Conservation (phyloP, 2,888 invertebrate genomes). For the Zelleria hepariella region DNA sequence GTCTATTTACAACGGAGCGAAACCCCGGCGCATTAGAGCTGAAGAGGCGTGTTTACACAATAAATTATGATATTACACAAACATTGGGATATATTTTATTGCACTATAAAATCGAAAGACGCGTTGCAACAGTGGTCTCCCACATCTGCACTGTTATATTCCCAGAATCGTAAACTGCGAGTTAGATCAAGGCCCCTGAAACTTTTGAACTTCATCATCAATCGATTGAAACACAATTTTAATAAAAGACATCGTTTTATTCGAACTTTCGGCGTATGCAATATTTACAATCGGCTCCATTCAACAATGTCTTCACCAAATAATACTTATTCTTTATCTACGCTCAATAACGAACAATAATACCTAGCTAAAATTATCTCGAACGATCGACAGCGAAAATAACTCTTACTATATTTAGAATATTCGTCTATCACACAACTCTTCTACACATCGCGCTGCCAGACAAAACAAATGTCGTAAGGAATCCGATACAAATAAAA, state of each 20-base stretch:
- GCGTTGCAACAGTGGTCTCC: slow-evolving; percentile 28
- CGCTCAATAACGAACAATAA: too few relatives aligned
- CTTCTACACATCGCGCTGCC: not conserved
- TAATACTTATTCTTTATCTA: not conserved
- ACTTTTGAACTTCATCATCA: not conserved
- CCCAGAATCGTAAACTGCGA: slow-evolving; percentile 1
- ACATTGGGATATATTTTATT: slow-evolving; percentile 62
- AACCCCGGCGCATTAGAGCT: slow-evolving; percentile 20
- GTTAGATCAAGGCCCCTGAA: not conserved
- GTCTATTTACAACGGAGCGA: slow-evolving; percentile 1
- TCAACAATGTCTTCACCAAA: not conserved
- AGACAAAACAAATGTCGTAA: slow-evolving; percentile 11
- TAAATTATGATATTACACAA: slow-evolving; percentile 62
- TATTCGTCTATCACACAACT: not conserved
- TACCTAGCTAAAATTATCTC: too few relatives aligned
- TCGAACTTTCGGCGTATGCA: not conserved
- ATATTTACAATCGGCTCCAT: too few relatives aligned
- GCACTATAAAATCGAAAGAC: slow-evolving; percentile 50
- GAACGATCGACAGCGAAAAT: not conserved
- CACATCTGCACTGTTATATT: slow-evolving; percentile 14
- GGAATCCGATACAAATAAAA: slow-evolving; percentile 10
- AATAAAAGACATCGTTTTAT: not conserved
- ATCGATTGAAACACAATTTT: not conserved
- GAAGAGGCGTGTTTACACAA: slow-evolving; percentile 43
- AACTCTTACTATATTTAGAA: not conserved